Evolutionary conservation across 2,888 invertebrate genomes (phyloP).

Genomic region (Dusona sp.): DNA sequence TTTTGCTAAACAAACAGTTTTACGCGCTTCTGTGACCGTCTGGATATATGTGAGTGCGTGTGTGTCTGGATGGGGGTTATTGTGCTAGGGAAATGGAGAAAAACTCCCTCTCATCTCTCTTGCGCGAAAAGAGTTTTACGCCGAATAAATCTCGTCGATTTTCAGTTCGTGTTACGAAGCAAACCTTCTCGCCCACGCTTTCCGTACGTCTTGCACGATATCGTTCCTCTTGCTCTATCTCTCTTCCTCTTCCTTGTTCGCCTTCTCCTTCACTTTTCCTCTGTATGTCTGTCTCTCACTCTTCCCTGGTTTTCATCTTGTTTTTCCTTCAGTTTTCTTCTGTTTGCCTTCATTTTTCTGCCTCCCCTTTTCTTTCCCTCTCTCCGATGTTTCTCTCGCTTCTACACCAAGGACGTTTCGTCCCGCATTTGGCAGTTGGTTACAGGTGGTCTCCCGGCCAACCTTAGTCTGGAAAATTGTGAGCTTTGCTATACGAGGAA

Average conservation of each 20-base stretch:
- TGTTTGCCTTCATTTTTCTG: constrained; percentile 45
- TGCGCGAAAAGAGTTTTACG: constrained; percentile 30
- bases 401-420: constrained; percentile 37
- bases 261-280: constrained; percentile 44
- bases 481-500: constrained; percentile 49
- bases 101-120: background rate
- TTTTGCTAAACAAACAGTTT: constrained; percentile 16
- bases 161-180: constrained; percentile 49
- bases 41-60: background rate
- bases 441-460: constrained; percentile 66
- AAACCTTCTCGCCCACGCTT: constrained; percentile 37
- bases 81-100: constrained; percentile 2
- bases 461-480: constrained; percentile 59
- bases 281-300: constrained; percentile 45
- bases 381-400: constrained; percentile 46
- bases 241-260: constrained; percentile 58
- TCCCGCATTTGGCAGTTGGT: constrained; percentile 45
- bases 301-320: constrained; percentile 44
- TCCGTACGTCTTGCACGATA: constrained; percentile 39
- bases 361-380: constrained; percentile 58
- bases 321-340: constrained; percentile 61
- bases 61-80: background rate
- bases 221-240: constrained; percentile 27
- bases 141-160: constrained; percentile 60
- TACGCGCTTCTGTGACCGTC: background rate